Base-by-base conservation (phyloP, 2,113 vertebrate genomes). In the Phaethon lepturus region DNA sequence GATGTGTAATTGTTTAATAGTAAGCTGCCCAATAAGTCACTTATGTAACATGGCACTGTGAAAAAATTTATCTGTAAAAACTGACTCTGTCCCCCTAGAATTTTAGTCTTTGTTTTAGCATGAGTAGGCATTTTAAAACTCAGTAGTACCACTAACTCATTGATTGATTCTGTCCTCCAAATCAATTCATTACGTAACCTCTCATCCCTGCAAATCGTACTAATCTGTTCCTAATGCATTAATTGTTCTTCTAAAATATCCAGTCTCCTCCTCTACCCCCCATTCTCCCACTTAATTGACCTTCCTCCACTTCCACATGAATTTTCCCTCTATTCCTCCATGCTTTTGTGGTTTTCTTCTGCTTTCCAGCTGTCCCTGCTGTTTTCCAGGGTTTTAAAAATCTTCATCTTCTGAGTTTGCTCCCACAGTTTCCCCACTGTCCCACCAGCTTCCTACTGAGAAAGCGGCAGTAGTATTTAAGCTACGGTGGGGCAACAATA, bases 131-230 rank as follows among this genome's bases (percentile, higher is more conserved):
- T 76, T 90, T 88, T 67, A 60, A 90, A 93, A 33, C 45, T 47
- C 35, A 81, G 10, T 69, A 74, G 38, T 33, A 49, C 44, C 67
- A 67, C 42, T 69, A 88, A 74, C 15, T 83, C 75, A 86, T 38
- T 91, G 74, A 91, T 83, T 92, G 86, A 69, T 74, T 94, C 15
- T 77, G 38, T 66, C 35, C 8, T 83, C 29, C 75, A 69, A 47
- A 77, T 69, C 38, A 63, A 25, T 76, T 93, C 44, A 35, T 55
- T 77, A 14, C 12, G 14, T 80, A 88, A 69, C 5, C 12, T 77
- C 33, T 58, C 33, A 63, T n/a, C 59, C n/a, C n/a, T 49, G 5
- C 5, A 86, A 88, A 72, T 84, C 12, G n/a, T 72, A 52, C 56
- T 71, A 35, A 83, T 67, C 38, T 69, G 23, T 79, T 86, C n/a